Evolutionary conservation across 2,113 vertebrate species (phyloP).

Genomic region (Pelvicachromis taeniatus): DNA sequence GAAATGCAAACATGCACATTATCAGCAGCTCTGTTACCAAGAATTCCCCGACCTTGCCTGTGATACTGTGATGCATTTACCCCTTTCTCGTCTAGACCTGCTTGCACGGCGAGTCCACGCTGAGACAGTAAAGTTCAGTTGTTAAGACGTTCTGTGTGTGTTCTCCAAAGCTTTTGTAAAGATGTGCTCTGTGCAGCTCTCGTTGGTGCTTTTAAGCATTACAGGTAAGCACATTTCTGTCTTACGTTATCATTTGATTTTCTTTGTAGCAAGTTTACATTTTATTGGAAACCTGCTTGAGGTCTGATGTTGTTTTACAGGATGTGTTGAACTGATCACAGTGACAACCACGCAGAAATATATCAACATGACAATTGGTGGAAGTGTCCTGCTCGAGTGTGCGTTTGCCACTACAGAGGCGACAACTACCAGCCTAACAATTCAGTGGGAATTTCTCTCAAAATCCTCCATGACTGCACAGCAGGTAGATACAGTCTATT

Average conservation of each 20-base stretch:
- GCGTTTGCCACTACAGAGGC: slow-evolving; percentile 1
- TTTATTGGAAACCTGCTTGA: neutral
- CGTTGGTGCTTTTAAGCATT: slow-evolving; percentile 24
- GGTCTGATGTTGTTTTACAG: slow-evolving; percentile 10
- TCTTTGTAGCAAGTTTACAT: neutral
- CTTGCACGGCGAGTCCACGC: neutral
- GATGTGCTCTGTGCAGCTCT: slow-evolving; percentile 4
- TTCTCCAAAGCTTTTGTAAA: neutral
- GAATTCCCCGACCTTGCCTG: neutral
- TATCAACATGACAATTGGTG: slow-evolving; percentile 49
- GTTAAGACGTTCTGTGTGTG: neutral
- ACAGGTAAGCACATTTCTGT: slow-evolving; percentile 2
- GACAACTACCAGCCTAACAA: slow-evolving; percentile 14
- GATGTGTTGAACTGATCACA: slow-evolving; percentile 34
- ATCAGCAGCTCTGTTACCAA: neutral
- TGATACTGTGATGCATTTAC: neutral
- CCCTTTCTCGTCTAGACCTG: neutral
- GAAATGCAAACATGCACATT: slow-evolving; percentile 39
- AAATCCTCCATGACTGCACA: neutral
- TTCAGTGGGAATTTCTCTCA: slow-evolving; percentile 54
- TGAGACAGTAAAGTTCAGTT: neutral
- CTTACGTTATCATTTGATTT: neutral
- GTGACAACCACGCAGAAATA: slow-evolving; percentile 32
- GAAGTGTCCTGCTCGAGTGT: slow-evolving; percentile 34
- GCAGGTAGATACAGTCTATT: slow-evolving; percentile 27